A percentile compares a stretch with the other conserved stretches of the same genome.
Conservation (phyloP, 2,888 invertebrate genomes). For the Cordilura impudica region DNA sequence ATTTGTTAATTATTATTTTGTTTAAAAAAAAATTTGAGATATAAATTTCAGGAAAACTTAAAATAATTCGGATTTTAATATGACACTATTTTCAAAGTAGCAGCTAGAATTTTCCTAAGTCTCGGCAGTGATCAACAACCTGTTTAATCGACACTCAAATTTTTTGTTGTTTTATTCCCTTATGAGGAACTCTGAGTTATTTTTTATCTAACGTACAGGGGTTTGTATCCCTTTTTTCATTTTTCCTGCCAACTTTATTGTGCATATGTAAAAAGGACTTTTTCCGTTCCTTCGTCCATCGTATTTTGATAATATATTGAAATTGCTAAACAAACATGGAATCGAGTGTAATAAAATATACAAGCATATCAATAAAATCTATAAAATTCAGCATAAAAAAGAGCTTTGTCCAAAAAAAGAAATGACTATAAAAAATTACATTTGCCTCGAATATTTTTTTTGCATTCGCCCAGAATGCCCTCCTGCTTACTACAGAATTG, state of each 20-base stretch:
- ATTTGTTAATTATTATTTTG: too few relatives aligned
- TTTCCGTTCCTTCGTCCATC: background rate
- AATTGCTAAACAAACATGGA: constrained; percentile 68
- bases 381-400: constrained; percentile 69
- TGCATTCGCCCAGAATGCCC: constrained; percentile 37
- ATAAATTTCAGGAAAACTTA: too few relatives aligned
- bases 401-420: constrained; percentile 14
- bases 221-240: constrained; percentile 67
- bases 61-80: too few relatives aligned
- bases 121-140: too few relatives aligned
- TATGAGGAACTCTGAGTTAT: background rate
- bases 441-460: constrained; percentile 28
- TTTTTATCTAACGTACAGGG: too few relatives aligned
- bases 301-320: constrained; percentile 70
- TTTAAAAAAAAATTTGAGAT: too few relatives aligned
- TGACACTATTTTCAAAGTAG: too few relatives aligned
- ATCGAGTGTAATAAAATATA: constrained; percentile 72
- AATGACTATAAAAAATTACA: constrained; percentile 40
- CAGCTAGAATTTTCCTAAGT: too few relatives aligned
- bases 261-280: constrained; percentile 70
- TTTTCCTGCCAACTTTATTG: constrained; percentile 47
- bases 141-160: too few relatives aligned
- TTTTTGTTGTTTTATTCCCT: too few relatives aligned
- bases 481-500: constrained; percentile 12
- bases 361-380: constrained; percentile 64